A percentile compares a stretch with the other conserved stretches of the same genome.
These are phyloP conservation scores for Tenrec ecaudatus DNA, from an alignment of 2,113 vertebrate genomes.

Conservation along the genomic window DNA sequence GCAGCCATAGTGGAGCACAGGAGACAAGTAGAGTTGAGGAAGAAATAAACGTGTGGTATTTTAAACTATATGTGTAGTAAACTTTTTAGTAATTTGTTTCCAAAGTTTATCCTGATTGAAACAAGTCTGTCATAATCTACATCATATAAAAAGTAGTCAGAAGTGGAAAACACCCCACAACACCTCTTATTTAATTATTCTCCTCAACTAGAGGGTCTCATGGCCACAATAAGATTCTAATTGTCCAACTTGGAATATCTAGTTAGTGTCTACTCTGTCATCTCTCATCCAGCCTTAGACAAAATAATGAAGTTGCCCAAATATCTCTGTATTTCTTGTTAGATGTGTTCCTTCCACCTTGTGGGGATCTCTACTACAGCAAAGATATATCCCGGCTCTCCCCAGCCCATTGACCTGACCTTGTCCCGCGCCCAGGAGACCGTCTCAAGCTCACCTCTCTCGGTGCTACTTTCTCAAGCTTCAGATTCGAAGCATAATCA, in stretches of 20 bases:
- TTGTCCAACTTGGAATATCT: not conserved
- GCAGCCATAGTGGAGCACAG: not conserved
- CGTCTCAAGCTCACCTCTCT: not conserved
- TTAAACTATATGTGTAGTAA: not conserved
- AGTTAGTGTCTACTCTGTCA: not conserved
- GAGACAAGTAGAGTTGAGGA: not conserved
- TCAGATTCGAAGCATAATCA: not conserved
- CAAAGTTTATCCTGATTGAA: slow-evolving; percentile 2
- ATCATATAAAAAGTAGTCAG: not conserved
- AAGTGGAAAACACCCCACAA: not conserved
- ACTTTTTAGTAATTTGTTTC: slow-evolving; percentile 23
- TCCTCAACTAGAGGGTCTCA: not conserved
- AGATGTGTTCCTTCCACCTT: not conserved
- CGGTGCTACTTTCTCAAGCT: not conserved
- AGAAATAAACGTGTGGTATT: not conserved
- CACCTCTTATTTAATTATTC: not conserved
- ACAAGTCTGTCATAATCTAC: not conserved
- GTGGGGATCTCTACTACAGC: too few relatives aligned
- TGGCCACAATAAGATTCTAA: not conserved
- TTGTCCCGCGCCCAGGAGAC: not conserved
- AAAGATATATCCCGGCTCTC: not conserved
- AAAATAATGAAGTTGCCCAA: not conserved
- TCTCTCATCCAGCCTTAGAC: not conserved
- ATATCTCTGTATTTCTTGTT: not conserved
- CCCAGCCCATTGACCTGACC: not conserved